Percentiles rank a stretch among this genome's conserved stretches.
These are phyloP conservation scores for Paralinhomoeus sp. DNA, from an alignment of 2,888 invertebrate species.

Conservation along the genomic window DNA sequence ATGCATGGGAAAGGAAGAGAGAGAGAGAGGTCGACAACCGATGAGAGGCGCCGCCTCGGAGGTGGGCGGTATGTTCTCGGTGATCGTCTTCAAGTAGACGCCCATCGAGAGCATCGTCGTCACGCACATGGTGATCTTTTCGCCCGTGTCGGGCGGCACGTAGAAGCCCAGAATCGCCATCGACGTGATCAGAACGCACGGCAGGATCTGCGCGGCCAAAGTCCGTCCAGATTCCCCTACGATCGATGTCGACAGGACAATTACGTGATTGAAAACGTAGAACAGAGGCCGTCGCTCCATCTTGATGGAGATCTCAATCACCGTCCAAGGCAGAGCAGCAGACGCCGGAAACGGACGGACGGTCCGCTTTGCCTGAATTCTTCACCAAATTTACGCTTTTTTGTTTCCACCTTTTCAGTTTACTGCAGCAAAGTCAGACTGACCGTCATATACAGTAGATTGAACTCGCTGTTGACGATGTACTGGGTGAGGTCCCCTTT, in stretches of 20 bases:
- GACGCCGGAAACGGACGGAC: no score
- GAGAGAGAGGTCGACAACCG: constrained; percentile 21
- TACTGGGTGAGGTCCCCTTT: constrained; percentile 65
- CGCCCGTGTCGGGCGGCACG: constrained; percentile 36
- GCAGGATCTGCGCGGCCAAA: constrained; percentile 30
- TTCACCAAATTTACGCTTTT: no score
- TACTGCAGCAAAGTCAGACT: no score
- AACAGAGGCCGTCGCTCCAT: constrained; percentile 34
- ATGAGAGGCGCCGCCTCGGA: constrained; percentile 37
- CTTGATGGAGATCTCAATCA: constrained; percentile 32
- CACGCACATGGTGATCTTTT: constrained; percentile 32
- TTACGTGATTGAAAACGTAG: constrained; percentile 30
- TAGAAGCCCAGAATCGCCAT: constrained; percentile 37
- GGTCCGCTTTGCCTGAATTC: constrained; percentile 2
- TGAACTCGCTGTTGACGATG: constrained; percentile 72
- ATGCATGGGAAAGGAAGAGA: background rate
- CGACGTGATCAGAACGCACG: constrained; percentile 35
- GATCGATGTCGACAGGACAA: background rate
- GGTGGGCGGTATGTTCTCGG: constrained; percentile 37
- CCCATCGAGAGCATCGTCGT: constrained; percentile 37
- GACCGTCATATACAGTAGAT: constrained; percentile 36
- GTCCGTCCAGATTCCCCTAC: constrained; percentile 14
- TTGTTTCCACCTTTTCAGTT: no score
- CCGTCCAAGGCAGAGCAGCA: no score
- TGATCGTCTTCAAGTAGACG: constrained; percentile 36